Evolutionary conservation across 2,888 invertebrate species (phyloP).

Genomic region (Poecilus cupreus): DNA sequence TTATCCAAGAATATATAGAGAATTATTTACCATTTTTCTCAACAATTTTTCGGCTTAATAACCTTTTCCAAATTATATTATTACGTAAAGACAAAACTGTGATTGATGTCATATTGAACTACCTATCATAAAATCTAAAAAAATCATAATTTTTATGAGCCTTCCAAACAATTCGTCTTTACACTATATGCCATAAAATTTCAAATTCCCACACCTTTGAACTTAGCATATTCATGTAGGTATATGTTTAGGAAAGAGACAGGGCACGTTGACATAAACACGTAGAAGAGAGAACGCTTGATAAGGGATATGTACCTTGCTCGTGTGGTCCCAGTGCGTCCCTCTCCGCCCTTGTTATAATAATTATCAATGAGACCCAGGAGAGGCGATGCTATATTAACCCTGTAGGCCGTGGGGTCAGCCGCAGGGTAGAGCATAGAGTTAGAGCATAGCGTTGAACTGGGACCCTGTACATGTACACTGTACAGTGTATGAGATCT

Average conservation of each 20-base stretch:
- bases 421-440: conserved; percentile 11
- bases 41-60: too few species aligned
- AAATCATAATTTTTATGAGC: not conserved
- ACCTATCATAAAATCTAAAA: not conserved
- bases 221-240: not conserved
- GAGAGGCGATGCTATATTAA: conserved; percentile 53
- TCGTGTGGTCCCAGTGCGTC: not conserved
- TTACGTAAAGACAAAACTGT: too few species aligned
- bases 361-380: conserved; percentile 56
- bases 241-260: not conserved
- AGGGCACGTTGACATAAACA: not conserved
- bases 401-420: conserved; percentile 44
- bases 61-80: too few species aligned
- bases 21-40: too few species aligned
- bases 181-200: not conserved
- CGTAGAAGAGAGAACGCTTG: not conserved
- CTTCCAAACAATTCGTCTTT: not conserved
- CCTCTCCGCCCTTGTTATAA: conserved; percentile 47
- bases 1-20: too few species aligned
- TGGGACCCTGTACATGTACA: too few species aligned
- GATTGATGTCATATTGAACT: not conserved
- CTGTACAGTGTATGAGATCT: too few species aligned
- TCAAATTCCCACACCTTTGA: not conserved
- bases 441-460: not conserved
- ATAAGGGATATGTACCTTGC: not conserved